Evolutionary conservation across 2,888 invertebrate species (phyloP).

Genomic region (Melinaea marsaeus): DNA sequence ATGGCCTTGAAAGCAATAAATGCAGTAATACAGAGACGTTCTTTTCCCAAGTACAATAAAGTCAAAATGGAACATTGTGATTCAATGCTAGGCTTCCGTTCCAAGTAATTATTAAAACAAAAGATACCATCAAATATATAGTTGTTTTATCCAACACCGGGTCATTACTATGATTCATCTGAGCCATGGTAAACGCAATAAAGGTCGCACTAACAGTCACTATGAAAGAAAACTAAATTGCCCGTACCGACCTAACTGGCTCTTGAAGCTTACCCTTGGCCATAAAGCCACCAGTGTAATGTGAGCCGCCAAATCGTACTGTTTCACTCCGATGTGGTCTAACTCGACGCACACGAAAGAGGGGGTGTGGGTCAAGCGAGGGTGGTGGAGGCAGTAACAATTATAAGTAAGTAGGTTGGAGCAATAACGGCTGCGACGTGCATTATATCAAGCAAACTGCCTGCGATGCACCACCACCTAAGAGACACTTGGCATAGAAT

Average conservation of each 20-base stretch:
- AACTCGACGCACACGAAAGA: conserved; percentile 30
- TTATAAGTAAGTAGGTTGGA: conserved; percentile 76
- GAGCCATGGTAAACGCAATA: conserved; percentile 56
- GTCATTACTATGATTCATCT: conserved; percentile 44
- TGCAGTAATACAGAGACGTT: conserved; percentile 6
- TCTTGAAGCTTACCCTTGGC: conserved; percentile 45
- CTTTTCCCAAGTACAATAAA: conserved; percentile 5
- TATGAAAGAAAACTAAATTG: conserved; percentile 72
- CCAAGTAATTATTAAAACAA: conserved; percentile 36
- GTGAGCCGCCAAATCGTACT: conserved; percentile 31
- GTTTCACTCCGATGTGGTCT: conserved; percentile 17
- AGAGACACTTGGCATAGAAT: conserved; percentile 55
- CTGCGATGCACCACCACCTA: conserved; percentile 71
- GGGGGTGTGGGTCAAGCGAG: conserved; percentile 41
- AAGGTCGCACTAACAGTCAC: conserved; percentile 63
- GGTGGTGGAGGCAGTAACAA: conserved; percentile 62
- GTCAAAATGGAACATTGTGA: conserved; percentile 6
- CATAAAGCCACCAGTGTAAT: conserved; percentile 33
- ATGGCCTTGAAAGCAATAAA: conserved; percentile 8
- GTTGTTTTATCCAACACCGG: conserved; percentile 31
- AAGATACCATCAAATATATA: conserved; percentile 33
- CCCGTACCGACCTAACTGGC: conserved; percentile 70
- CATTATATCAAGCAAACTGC: conserved; percentile 75
- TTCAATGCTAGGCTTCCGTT: conserved; percentile 29
- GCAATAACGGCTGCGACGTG: conserved; percentile 73